phyloP scores from a whole-genome alignment of 2,888 invertebrate genomes.

The Polylopha cassiicola region DNA sequence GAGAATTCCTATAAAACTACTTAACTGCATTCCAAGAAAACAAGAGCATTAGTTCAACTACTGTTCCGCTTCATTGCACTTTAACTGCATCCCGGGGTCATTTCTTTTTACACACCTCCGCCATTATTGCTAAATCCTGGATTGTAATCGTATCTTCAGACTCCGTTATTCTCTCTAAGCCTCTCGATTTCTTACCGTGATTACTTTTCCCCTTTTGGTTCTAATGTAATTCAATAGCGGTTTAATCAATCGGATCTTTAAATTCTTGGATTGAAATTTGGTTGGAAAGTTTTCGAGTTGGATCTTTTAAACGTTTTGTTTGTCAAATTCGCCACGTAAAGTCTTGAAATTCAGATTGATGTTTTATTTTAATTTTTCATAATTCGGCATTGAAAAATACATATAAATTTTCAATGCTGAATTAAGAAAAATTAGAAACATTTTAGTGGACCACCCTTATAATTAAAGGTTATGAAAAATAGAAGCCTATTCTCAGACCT shows the following conservation, averaged over 20 bases:
- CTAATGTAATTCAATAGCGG: constrained; percentile 14
- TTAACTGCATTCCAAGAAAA: not conserved
- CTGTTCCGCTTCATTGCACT: not conserved
- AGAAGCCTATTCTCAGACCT: too few species aligned
- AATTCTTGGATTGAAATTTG: constrained; percentile 3
- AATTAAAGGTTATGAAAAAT: too few species aligned
- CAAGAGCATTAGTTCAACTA: not conserved
- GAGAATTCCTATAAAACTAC: not conserved
- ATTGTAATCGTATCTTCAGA: constrained; percentile 19
- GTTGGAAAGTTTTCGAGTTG: not conserved
- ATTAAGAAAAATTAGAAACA: too few species aligned
- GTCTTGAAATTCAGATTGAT: too few species aligned
- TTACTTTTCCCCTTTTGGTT: constrained; percentile 10
- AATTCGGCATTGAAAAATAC: too few species aligned
- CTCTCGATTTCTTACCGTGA: constrained; percentile 9
- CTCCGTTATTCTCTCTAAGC: constrained; percentile 13
- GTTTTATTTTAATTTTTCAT: too few species aligned
- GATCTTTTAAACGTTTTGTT: too few species aligned
- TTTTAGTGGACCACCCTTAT: too few species aligned
- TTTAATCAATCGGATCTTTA: constrained; percentile 6
- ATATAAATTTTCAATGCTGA: too few species aligned
- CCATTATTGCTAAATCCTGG: constrained; percentile 17
- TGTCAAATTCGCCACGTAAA: too few species aligned
- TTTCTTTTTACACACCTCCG: constrained; percentile 12
- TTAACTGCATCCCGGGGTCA: constrained; percentile 11